Conservation (phyloP, 2,113 vertebrate genomes). For the Lamprologus sp. region DNA sequence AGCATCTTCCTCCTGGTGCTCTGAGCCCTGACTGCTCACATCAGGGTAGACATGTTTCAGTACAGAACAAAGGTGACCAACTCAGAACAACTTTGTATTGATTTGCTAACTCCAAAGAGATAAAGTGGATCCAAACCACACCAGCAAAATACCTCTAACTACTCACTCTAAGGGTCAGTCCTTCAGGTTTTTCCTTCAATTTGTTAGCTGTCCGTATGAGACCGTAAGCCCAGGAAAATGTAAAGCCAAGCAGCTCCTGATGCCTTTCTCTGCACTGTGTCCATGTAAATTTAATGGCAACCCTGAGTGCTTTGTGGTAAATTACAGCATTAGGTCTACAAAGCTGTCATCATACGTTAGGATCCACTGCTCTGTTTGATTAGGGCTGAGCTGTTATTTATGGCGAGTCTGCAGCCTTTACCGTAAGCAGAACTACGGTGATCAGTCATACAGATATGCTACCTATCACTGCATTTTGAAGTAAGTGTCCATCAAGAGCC, state of each 20-base stretch:
- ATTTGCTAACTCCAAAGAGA: background rate
- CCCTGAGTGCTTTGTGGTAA: slow-evolving; percentile 35
- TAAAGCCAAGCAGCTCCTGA: background rate
- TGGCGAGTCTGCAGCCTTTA: slow-evolving; percentile 32
- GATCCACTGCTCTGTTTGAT: slow-evolving; percentile 31
- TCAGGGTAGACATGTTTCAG: background rate
- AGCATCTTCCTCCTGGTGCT: background rate
- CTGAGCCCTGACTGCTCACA: background rate
- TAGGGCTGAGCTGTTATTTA: slow-evolving; percentile 29
- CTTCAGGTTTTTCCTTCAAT: background rate
- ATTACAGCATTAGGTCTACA: slow-evolving; percentile 21
- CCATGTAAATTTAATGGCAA: slow-evolving; percentile 39
- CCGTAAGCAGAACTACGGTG: slow-evolving; percentile 18
- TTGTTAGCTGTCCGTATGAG: background rate
- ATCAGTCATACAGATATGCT: slow-evolving; percentile 51
- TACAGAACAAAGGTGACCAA: background rate
- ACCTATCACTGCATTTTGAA: slow-evolving; percentile 37
- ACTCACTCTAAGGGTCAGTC: background rate
- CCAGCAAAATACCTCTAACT: background rate
- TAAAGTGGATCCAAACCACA: background rate
- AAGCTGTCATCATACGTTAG: slow-evolving; percentile 11
- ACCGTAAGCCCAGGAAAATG: background rate
- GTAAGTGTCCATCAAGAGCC: slow-evolving; percentile 41
- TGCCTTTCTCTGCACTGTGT: background rate
- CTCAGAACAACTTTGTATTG: background rate